Base-by-base conservation (phyloP, 2,888 invertebrate species). In the Alloscopus bannaensis region DNA sequence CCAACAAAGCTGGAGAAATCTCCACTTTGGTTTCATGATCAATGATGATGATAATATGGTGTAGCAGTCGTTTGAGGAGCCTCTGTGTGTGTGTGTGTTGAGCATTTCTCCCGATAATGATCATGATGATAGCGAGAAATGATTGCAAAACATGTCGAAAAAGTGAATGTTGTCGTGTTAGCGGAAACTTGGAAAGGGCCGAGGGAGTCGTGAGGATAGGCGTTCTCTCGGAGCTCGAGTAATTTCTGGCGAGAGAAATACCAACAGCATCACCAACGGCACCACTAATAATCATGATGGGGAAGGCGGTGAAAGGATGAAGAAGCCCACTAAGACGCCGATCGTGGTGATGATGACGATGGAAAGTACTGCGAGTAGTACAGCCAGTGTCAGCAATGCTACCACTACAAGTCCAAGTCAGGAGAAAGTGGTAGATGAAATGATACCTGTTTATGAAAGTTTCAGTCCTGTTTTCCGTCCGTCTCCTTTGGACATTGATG, bases 381-480 rank as follows among this genome's bases (percentile, higher is more conserved):
- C 57, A 47, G n/a, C 36, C 13, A 13, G 36, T 36, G 36, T 13
- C 8, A 20, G 20, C 22, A 20, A 20, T 50, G 22, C 18, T 50
- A 18, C 50, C 50, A 50, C n/a, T 20, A 22, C 50, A 18, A 50
- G 6, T 50, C 50, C 22, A 42, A 42, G 42, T 42, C 18, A 42
- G 13, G 47, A 71, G 11, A 52, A 59, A 31, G 20, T 59, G 57
- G 64, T n/a, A 42, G 42, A 71, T 62, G 31, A 28, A 6, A 88
- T 73, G 87, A 91, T 13, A 90, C 85, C 86, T 62, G 82, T 86
- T 60, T 86, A 91, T 0, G 91, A 93, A 87, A 90, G 90, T 57
- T 94, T 94, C 87, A 94, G 94, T 86, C 94, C 94, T 0, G 93
- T 94, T 90, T 95, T 94, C 85, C 92, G 94, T 84, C 94, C 94